A percentile compares a stretch with the other conserved stretches of the same genome.
These are phyloP conservation scores for Sinocyclocheilus anophthalmus DNA, from an alignment of 2,113 vertebrate genomes.

Conservation along the genomic window DNA sequence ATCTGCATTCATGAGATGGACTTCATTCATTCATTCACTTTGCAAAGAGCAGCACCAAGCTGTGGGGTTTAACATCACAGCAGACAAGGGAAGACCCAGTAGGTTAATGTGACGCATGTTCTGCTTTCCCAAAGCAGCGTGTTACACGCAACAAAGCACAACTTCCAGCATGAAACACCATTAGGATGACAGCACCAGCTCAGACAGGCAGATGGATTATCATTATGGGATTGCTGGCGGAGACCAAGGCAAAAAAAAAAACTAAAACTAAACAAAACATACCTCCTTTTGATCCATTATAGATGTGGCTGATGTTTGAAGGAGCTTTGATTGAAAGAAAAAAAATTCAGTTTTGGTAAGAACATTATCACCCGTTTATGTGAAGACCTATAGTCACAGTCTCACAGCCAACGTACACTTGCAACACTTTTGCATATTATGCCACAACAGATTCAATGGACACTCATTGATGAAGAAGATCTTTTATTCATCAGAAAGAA, in stretches of 20 bases:
- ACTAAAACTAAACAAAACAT: conserved; percentile 58
- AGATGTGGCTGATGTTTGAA: conserved; percentile 78
- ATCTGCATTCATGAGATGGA: conserved; percentile 43
- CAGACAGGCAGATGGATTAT: conserved; percentile 40
- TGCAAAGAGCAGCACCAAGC: conserved; percentile 13
- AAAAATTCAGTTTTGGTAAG: conserved; percentile 43
- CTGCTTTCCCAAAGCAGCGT: conserved; percentile 32
- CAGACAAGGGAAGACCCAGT: conserved; percentile 25
- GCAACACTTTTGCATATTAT: not conserved
- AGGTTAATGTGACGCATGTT: conserved; percentile 35
- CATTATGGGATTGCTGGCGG: conserved; percentile 10
- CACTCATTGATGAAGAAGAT: not conserved
- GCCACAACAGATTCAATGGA: not conserved
- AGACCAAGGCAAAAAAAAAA: conserved; percentile 30
- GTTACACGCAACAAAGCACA: conserved; percentile 35
- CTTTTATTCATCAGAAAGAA: not conserved
- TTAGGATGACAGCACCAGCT: conserved; percentile 26
- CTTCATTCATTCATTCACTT: conserved; percentile 8
- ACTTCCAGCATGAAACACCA: conserved; percentile 25
- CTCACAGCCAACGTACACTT: not conserved
- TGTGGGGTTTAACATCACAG: conserved; percentile 23
- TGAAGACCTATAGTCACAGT: not conserved
- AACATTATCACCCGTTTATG: not conserved
- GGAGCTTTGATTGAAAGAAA: conserved; percentile 70
- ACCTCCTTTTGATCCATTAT: conserved; percentile 81